Evolutionary conservation across 1,140 invertebrate species (phyloP), one percentile per base, ranked within the genome.

Genomic region (Brachionus sp.): DNA sequence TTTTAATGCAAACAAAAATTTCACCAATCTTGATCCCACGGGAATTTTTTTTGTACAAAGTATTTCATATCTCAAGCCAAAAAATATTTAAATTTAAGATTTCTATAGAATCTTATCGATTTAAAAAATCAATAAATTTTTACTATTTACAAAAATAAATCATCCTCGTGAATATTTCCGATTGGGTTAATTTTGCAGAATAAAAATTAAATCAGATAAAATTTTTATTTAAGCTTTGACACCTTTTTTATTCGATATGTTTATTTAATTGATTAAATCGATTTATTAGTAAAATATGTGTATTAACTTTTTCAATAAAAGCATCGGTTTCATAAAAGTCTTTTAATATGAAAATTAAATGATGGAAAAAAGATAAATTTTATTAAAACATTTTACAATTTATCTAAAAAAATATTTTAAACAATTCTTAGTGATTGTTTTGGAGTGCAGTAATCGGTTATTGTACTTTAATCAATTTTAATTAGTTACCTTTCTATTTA

Each of bases 11-110:
- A 75, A 75, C 23, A 46, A 23, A 23, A 46, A 13, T 5, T 25
- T 33, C 2, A 44, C 5, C 29, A 75, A 44, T 23, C 19, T 44
- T 23, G 70, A 75, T 75, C 42, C 70, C 9, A 75, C 7, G 13
- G 39, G 70, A 25, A 5, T 46, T 19, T 75, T 75, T 75, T 75
- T 75, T 46, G 70, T 75, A 10, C 70, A 75, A 75, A 75, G 70
- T 46, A 75, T 75, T 23, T 75, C 70, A 46, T 75, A 75, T 75
- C 42, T 75, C 4, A 75, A 75, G 39, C 42, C 39, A 29, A 75
- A 75, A 46, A 75, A 75, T 75, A 39, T 46, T 46, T 44, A 46
- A 10, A 13, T 46, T 70, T 3, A 37, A 70, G 2, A 70, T 10
- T 46, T 46, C 19, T 46, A 23, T 13, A 46, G 0, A 75, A 70